Base-by-base conservation (phyloP, 1,140 invertebrate genomes). In the Megathymus violae region DNA sequence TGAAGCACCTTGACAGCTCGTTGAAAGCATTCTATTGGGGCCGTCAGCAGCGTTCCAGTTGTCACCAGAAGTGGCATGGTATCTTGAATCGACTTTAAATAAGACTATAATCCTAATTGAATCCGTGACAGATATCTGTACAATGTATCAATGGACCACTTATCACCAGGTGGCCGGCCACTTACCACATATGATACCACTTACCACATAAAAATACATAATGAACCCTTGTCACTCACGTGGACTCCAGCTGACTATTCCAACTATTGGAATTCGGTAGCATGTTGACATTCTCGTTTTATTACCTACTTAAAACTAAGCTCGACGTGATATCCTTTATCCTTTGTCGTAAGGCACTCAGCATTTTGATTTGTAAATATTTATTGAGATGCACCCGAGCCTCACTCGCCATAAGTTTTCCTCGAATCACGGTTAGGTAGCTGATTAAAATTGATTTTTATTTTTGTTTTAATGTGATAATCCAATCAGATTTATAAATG, bases 261-360 rank as follows among this genome's bases (percentile, higher is more conserved):
- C 64, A 63, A 52, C 67, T 56, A 69, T 68, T 65, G 74, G 81
- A 82, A 85, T 85, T 75, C 85, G 75, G 82, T 83, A 88, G 85
- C 82, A 68, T 68, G 76, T 79, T 80, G 81, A 83, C 81, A 85
- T 78, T 80, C 78, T 85, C 69, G 74, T 82, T 87, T 82, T 84
- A 79, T 76, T 74, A 63, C 62, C 69, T n/a, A 67, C 67, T 80
- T 84, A 82, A 76, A 83, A 76, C 76, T 76, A 71, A 69, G 69
- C 69, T 44, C 67, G 63, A 58, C 69, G 72, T 80, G 72, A 50
- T 71, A 64, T 72, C 74, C 72, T 80, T 76, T 72, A 71, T 75
- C 64, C 74, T 74, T 82, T 80, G 74, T 82, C 77, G 64, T 71
- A 67, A 61, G 60, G 60, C 74, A 79, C 71, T 69, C 67, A 71